Evolutionary conservation across 2,888 invertebrate genomes (phyloP), one percentile per base, ranked within the genome.

Genomic region (Boloria selene): DNA sequence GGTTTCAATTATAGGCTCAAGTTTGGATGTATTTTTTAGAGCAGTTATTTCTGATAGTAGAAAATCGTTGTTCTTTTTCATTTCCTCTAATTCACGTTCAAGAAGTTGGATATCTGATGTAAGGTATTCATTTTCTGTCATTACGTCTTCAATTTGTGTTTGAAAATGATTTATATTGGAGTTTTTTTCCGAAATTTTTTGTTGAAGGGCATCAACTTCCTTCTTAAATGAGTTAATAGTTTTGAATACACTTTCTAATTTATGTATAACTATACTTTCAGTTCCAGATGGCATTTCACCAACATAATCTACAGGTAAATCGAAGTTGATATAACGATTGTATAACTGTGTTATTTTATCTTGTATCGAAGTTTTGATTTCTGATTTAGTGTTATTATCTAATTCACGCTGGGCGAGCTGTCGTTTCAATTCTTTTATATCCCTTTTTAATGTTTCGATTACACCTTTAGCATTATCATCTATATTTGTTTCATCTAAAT

Each of bases 1-100:
- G 1, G 94, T 93, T 86, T 96, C 95, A 59, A 94, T 94, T 61
- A 96, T 95, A 0, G 95, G 95, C 81, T 95, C 94, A 72, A 95
- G 83, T 73, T 94, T 94, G n/a, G 93, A 92, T n/a, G 89, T 87
- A 77, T 92, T 94, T 77, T 95, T 95, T 61, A 93, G 91, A 56
- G 93, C 92, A 52, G 95, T 92, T 69, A 95, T 88, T 83, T 95
- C 95, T 58, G 93, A 93, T 73, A 95, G 92, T n/a, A 95, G 84
- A 67, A 95, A 90, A 75, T 95, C 95, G 76, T 95, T 95, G 79
- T 95, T 95, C 79, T 95, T 94, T 83, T 95, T 94, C 79, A 95
- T 92, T 78, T 95, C 95, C 66, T 93, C 89, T 53, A 93, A 85
- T 80, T 94, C 95, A 71, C 94, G 93, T 83, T 95, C 95, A 31